Percentiles rank a stretch among this genome's conserved stretches.
Conservation (phyloP, 2,888 invertebrate species). For the Allacma fusca region DNA sequence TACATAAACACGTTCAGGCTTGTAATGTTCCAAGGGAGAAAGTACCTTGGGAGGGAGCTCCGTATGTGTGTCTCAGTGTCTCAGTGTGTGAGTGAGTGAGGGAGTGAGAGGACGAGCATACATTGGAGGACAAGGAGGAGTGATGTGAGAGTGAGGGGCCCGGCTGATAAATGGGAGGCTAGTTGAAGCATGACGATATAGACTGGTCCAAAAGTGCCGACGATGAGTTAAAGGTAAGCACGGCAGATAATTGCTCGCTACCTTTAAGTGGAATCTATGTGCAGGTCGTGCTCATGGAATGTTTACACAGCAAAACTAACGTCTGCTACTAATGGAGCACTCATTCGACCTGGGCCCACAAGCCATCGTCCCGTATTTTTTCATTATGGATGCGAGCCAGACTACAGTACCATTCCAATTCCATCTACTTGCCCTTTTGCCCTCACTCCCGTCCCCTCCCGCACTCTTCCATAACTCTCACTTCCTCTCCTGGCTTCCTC, state of each 20-base stretch:
- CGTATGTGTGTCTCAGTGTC: no score
- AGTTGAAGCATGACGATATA: no score
- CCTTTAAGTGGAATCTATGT: constrained; percentile 16
- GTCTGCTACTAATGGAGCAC: constrained; percentile 9
- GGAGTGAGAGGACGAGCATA: no score
- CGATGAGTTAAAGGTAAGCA: constrained; percentile 13
- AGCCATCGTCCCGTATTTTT: not conserved
- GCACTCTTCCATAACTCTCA: not conserved
- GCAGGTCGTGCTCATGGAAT: constrained; percentile 9
- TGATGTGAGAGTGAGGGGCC: no score
- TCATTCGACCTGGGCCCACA: constrained; percentile 4
- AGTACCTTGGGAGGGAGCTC: no score
- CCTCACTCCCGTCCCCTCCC: not conserved
- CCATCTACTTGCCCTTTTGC: not conserved
- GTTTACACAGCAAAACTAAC: constrained; percentile 9
- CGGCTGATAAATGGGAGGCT: no score
- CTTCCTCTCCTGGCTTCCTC: not conserved
- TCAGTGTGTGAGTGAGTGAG: no score
- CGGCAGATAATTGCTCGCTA: constrained; percentile 1
- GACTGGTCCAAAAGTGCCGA: constrained; percentile 2
- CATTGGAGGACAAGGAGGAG: no score
- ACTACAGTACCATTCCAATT: constrained; percentile 5
- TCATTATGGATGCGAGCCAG: constrained; percentile 12
- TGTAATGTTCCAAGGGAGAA: no score
- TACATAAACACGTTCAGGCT: no score